Percentiles rank a stretch among this genome's conserved stretches.
Evolutionary conservation across 2,113 vertebrate species (phyloP).

Genomic region (Dipodomys merriami): DNA sequence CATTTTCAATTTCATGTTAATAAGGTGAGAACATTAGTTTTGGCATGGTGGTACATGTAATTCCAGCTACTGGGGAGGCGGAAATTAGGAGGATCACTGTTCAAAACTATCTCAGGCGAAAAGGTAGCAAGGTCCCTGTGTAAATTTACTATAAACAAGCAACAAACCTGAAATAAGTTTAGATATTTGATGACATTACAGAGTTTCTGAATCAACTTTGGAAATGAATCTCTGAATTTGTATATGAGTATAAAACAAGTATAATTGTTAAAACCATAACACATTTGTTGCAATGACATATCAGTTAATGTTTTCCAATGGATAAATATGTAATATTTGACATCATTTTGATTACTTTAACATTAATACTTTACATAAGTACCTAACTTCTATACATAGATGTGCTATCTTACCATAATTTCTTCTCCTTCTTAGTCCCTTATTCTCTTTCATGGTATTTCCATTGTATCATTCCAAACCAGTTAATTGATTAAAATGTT

Average conservation of each 20-base stretch:
- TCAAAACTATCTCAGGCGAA: no score
- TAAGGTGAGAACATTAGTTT: not conserved
- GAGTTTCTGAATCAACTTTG: not conserved
- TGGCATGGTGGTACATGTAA: no score
- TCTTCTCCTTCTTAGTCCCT: not conserved
- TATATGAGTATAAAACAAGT: not conserved
- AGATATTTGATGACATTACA: not conserved
- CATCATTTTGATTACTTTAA: no score
- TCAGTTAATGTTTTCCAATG: not conserved
- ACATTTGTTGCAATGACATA: not conserved
- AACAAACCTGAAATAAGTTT: not conserved
- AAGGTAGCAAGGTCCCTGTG: no score
- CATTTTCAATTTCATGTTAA: not conserved
- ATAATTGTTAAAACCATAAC: not conserved
- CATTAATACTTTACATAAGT: not conserved
- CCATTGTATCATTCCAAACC: not conserved
- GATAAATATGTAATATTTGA: not conserved
- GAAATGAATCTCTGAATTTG: not conserved
- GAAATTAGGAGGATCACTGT: no score
- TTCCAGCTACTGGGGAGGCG: no score
- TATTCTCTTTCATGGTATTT: not conserved
- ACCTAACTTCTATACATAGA: no score
- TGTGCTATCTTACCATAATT: no score
- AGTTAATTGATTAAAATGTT: not conserved
- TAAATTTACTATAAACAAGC: no score